A percentile compares a stretch with the other conserved stretches of the same genome.
Evolutionary conservation across 2,797 vertebrate species (phyloP).

Genomic region (Scomberomorus guttatus): DNA sequence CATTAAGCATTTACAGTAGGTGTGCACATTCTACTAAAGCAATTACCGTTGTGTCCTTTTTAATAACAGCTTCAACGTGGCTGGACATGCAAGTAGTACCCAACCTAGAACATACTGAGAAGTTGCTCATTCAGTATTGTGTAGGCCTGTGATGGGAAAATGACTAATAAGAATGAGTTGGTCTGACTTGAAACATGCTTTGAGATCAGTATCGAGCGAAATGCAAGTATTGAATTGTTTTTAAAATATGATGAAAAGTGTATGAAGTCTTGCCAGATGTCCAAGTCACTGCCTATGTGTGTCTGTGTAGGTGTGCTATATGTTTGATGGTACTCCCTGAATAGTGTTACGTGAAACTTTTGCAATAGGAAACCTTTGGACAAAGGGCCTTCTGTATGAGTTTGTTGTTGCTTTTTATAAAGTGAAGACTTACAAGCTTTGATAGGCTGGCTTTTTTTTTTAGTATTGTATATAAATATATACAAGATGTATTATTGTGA

Average conservation of each 20-base stretch:
- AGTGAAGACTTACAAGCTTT: slow-evolving; percentile 77
- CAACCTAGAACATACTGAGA: slow-evolving; percentile 27
- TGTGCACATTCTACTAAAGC: slow-evolving; percentile 46
- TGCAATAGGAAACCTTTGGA: slow-evolving; percentile 80
- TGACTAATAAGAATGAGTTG: slow-evolving; percentile 28
- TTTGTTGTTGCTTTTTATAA: slow-evolving; percentile 80
- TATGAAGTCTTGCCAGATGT: slow-evolving; percentile 66
- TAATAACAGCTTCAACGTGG: slow-evolving; percentile 37
- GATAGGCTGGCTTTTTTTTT: slow-evolving; percentile 75
- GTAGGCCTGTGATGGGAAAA: slow-evolving; percentile 16
- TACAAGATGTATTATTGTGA: slow-evolving; percentile 81
- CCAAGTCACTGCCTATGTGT: slow-evolving; percentile 76
- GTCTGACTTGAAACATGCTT: slow-evolving; percentile 59
- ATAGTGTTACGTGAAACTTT: slow-evolving; percentile 77
- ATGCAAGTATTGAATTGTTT: slow-evolving; percentile 53
- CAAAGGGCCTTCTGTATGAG: slow-evolving; percentile 77
- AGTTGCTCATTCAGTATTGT: slow-evolving; percentile 38
- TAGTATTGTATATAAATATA: slow-evolving; percentile 80
- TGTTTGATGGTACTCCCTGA: slow-evolving; percentile 81
- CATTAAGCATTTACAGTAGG: slow-evolving; percentile 13
- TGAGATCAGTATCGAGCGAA: slow-evolving; percentile 27
- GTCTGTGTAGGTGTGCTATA: slow-evolving; percentile 76
- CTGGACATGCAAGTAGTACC: slow-evolving; percentile 24
- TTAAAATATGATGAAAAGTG: slow-evolving; percentile 41
- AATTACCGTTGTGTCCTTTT: slow-evolving; percentile 54